A percentile compares a stretch with the other conserved stretches of the same genome.
Evolutionary conservation across 2,797 vertebrate species (phyloP).

Genomic region (Loris lydekkerianus): DNA sequence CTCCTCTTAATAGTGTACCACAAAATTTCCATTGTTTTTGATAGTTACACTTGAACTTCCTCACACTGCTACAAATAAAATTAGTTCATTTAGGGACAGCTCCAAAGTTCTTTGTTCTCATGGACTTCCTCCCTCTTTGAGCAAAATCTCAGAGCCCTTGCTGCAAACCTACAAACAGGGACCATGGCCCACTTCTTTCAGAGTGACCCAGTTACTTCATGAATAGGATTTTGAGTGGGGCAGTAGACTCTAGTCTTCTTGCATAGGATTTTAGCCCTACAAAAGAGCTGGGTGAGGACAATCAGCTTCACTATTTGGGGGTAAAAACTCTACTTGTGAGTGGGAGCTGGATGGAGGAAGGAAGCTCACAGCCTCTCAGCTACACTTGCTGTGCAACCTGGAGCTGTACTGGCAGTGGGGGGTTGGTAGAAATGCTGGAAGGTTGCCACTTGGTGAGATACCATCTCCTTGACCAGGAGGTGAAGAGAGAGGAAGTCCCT

Average conservation of each 20-base stretch:
- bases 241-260: background rate
- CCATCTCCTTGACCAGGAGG: background rate
- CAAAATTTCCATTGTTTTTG: background rate
- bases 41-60: background rate
- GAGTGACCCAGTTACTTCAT: background rate
- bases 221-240: background rate
- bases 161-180: no score
- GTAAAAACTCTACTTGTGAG: background rate
- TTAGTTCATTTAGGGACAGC: background rate
- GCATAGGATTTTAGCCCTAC: background rate
- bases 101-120: background rate
- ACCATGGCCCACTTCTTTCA: background rate
- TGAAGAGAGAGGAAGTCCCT: background rate
- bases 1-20: background rate
- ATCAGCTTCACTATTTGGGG: background rate
- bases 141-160: background rate
- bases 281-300: background rate
- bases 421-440: background rate
- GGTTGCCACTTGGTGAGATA: background rate
- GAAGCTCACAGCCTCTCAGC: background rate
- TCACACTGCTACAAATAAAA: background rate
- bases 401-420: background rate
- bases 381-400: background rate
- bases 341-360: background rate
- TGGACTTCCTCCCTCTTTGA: background rate